Conservation (phyloP, 2,113 vertebrate genomes). For the Python bivittatus region DNA sequence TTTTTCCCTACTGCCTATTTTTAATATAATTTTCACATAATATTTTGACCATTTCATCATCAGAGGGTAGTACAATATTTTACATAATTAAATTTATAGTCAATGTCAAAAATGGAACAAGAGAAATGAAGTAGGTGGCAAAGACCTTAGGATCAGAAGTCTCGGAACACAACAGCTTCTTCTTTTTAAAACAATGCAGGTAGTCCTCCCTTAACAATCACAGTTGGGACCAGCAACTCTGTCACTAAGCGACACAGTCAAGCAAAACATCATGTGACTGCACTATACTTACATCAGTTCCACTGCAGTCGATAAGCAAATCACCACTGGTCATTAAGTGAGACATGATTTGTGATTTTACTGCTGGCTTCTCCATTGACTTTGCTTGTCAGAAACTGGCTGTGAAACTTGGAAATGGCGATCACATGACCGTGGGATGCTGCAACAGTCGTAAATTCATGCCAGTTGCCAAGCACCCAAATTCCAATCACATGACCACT, state of each 20-base stretch:
- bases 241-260: background rate
- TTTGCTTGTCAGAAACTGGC: background rate
- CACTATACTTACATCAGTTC: background rate
- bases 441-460: background rate
- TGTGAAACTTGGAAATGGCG: background rate
- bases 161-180: background rate
- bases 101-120: background rate
- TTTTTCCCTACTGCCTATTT: background rate
- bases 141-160: background rate
- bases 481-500: background rate
- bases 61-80: constrained; percentile 14
- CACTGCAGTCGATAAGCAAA: background rate
- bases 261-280: too few relatives aligned
- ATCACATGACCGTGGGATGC: background rate
- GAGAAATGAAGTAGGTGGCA: background rate
- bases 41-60: constrained; percentile 21
- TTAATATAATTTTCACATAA: constrained; percentile 17
- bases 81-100: background rate
- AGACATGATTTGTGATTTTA: background rate
- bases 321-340: background rate
- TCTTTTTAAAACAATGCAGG: background rate
- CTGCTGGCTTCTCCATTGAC: background rate
- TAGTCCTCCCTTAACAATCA: background rate
- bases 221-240: background rate
- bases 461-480: background rate